These are phyloP conservation scores for Ceyx cyanopectus DNA, from an alignment of 2,113 vertebrate species.

Conservation along the genomic window DNA sequence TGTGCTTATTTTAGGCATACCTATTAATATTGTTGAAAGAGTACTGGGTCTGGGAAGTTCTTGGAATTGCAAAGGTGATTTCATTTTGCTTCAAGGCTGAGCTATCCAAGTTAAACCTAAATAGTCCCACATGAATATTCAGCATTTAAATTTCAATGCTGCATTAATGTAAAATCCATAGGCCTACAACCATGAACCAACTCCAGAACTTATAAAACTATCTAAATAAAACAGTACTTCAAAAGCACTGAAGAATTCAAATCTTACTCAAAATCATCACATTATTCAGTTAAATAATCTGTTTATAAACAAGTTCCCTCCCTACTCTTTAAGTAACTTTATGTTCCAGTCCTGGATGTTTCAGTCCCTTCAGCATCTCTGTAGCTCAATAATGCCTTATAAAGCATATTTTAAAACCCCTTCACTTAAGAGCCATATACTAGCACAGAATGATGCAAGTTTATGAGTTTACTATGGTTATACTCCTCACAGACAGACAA, in stretches of 20 bases:
- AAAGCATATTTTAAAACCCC: background rate
- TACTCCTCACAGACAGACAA: background rate
- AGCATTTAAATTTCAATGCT: background rate
- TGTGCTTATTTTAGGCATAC: background rate
- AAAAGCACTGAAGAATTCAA: background rate
- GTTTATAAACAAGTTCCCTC: background rate
- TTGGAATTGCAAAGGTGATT: background rate
- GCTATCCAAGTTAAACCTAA: background rate
- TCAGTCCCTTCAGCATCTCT: background rate
- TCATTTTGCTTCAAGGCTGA: background rate
- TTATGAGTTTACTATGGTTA: background rate
- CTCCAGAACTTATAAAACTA: background rate
- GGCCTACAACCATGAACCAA: background rate
- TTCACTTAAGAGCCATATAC: background rate
- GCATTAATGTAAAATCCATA: background rate
- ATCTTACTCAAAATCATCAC: background rate
- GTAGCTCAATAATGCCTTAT: background rate
- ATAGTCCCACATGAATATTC: background rate
- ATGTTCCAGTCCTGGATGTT: background rate
- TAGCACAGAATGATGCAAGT: background rate
- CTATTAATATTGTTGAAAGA: background rate
- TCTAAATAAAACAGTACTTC: background rate
- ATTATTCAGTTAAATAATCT: background rate
- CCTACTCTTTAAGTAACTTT: background rate
- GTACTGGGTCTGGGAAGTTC: background rate